Conservation (phyloP, 2,113 vertebrate genomes). For the Macquaria ambigua region DNA sequence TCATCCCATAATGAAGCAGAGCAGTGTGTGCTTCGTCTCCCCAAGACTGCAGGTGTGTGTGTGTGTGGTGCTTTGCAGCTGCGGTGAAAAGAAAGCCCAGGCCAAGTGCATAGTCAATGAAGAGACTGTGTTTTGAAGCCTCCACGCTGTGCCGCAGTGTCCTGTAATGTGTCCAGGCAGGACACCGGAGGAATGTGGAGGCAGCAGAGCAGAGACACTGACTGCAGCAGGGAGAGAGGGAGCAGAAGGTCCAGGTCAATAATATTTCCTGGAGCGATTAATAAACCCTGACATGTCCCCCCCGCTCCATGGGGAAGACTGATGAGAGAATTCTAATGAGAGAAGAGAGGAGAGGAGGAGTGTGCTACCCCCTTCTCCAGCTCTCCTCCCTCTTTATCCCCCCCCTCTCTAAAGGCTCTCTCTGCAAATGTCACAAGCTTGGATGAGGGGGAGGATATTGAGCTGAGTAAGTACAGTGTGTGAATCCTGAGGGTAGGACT, state of each 20-base stretch:
- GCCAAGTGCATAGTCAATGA: constrained; percentile 75
- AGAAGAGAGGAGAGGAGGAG: constrained; percentile 37
- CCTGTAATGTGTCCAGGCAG: constrained; percentile 70
- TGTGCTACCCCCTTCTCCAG: neutral
- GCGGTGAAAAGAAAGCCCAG: constrained; percentile 53
- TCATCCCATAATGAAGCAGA: constrained; percentile 35
- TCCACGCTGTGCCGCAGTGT: constrained; percentile 75
- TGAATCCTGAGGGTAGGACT: constrained; percentile 36
- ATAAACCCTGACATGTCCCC: constrained; percentile 76
- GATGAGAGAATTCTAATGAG: constrained; percentile 79
- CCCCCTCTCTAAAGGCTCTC: constrained; percentile 41
- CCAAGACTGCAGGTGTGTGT: constrained; percentile 75
- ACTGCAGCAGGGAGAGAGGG: constrained; percentile 53
- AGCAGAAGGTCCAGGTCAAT: constrained; percentile 80
- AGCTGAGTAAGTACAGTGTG: constrained; percentile 29
- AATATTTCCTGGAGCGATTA: constrained; percentile 78
- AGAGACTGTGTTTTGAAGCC: constrained; percentile 72
- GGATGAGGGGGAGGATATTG: constrained; percentile 37
- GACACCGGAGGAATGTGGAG: constrained; percentile 71
- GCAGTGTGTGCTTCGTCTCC: constrained; percentile 37
- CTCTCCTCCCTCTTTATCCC: constrained; percentile 30
- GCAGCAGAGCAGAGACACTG: constrained; percentile 56
- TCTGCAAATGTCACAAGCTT: constrained; percentile 68
- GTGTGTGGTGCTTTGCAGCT: constrained; percentile 68
- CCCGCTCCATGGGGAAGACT: constrained; percentile 62